Percentiles rank a stretch among this genome's conserved stretches.
phyloP scores from a whole-genome alignment of 2,797 vertebrate species.

The Acropternis orthonyx region DNA sequence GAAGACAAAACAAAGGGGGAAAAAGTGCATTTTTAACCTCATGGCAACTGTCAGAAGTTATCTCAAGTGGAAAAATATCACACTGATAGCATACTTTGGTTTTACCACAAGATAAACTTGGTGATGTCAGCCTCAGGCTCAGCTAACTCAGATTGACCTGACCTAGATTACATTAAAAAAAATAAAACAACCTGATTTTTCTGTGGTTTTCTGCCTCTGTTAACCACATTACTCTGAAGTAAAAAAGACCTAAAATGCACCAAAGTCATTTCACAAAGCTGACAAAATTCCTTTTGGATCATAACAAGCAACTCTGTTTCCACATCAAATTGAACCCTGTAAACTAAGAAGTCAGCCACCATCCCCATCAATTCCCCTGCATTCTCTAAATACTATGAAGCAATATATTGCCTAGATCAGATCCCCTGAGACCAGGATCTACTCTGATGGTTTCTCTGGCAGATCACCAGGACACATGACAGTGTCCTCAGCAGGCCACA shows the following conservation, averaged over 20 bases:
- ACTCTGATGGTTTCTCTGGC: background rate
- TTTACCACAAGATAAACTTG: constrained; percentile 44
- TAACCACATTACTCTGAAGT: background rate
- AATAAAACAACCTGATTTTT: background rate
- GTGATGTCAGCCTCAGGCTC: constrained; percentile 42
- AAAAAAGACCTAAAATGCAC: background rate
- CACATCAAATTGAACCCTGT: background rate
- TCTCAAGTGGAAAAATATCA: constrained; percentile 42
- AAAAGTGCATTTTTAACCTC: constrained; percentile 5
- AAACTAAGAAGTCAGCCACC: background rate
- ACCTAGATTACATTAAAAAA: constrained; percentile 29
- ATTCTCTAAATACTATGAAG: background rate
- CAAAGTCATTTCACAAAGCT: background rate
- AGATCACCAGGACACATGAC: rapidly evolving
- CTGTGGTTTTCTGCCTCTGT: background rate
- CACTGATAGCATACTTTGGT: constrained; percentile 19
- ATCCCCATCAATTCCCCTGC: background rate
- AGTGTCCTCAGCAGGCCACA: background rate
- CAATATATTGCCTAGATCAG: background rate
- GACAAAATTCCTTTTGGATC: background rate
- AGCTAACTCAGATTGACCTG: constrained; percentile 34
- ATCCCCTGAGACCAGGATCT: background rate
- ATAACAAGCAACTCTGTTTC: background rate
- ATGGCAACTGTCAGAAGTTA: constrained; percentile 50
- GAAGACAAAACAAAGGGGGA: rapidly evolving